These are phyloP conservation scores for Notodonta ziczac DNA, from an alignment of 2,888 invertebrate genomes.

Conservation along the genomic window DNA sequence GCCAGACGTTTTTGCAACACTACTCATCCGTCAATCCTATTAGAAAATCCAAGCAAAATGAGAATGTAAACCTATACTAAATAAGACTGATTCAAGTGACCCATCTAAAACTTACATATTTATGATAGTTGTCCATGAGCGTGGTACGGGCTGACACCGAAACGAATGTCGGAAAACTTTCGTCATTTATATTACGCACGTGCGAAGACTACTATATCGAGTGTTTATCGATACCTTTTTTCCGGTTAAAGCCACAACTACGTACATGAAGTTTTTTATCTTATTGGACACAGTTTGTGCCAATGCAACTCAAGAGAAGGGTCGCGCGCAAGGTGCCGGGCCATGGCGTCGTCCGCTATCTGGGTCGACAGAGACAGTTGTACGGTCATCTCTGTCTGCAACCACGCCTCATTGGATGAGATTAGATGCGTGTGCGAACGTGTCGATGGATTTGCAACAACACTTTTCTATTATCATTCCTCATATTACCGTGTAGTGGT, in stretches of 20 bases:
- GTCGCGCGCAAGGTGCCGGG: constrained; percentile 59
- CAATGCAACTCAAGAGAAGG: constrained; percentile 59
- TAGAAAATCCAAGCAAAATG: neutral
- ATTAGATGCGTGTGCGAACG: constrained; percentile 43
- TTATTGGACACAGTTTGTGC: constrained; percentile 41
- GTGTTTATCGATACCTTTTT: no score
- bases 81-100: neutral
- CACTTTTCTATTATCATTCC: constrained; percentile 2
- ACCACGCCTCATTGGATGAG: constrained; percentile 36
- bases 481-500: constrained; percentile 6
- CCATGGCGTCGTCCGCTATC: constrained; percentile 58
- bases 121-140: neutral
- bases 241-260: no score
- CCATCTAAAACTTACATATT: constrained; percentile 1
- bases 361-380: constrained; percentile 58
- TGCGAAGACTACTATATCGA: neutral
- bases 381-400: constrained; percentile 52
- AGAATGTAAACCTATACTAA: neutral
- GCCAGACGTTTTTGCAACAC: neutral
- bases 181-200: neutral
- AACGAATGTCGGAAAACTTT: neutral
- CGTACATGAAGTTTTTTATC: no score
- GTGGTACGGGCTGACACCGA: neutral
- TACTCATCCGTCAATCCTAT: neutral
- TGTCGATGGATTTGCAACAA: constrained; percentile 4